Conservation (phyloP, 2,797 vertebrate species). For the Valencia hispanica region DNA sequence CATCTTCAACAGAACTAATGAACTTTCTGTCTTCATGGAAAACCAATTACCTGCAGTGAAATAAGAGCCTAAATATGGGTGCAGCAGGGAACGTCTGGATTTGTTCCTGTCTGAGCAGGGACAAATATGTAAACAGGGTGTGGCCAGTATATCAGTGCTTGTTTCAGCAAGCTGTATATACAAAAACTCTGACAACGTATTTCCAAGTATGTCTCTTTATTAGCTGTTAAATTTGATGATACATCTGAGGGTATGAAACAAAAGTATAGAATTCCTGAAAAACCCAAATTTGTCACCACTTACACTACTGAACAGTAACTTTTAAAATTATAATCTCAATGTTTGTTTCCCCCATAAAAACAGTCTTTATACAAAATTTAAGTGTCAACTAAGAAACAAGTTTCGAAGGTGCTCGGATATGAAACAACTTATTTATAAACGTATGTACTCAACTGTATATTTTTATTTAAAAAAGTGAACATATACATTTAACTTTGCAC, state of each 20-base stretch:
- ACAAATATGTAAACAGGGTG: constrained; percentile 77
- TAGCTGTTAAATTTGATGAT: constrained; percentile 53
- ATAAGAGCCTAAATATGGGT: constrained; percentile 33
- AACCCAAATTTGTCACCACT: constrained; percentile 22
- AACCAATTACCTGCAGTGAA: constrained; percentile 21
- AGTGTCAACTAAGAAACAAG: neutral
- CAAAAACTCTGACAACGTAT: constrained; percentile 11
- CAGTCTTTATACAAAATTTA: constrained; percentile 8
- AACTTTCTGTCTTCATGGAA: constrained; percentile 9
- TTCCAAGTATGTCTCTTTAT: constrained; percentile 64
- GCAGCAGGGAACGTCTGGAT: constrained; percentile 46
- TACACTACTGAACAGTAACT: constrained; percentile 17
- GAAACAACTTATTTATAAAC: neutral
- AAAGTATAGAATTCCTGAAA: constrained; percentile 20
- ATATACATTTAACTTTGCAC: neutral
- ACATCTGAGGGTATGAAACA: constrained; percentile 40
- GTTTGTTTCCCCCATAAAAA: neutral
- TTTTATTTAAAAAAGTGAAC: constrained; percentile 12
- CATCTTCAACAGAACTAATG: neutral
- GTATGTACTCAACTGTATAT: constrained; percentile 23
- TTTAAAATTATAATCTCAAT: neutral
- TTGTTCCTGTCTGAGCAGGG: constrained; percentile 77
- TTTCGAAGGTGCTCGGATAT: constrained; percentile 5
- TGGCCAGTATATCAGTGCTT: constrained; percentile 25
- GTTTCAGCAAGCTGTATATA: constrained; percentile 3